Conservation (phyloP, 2,113 vertebrate genomes). For the Pelodiscus sinensis region DNA sequence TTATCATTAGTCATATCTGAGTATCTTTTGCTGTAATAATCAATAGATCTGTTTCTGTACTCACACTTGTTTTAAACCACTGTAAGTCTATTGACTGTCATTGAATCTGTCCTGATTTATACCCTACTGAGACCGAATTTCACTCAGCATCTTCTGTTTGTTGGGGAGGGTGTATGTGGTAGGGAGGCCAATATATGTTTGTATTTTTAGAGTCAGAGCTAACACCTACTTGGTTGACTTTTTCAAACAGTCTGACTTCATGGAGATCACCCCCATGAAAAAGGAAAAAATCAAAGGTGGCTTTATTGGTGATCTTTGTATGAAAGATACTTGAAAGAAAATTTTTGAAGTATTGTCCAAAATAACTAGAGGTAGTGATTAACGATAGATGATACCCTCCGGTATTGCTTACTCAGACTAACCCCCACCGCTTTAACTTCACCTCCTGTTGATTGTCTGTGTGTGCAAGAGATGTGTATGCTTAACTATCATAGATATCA, state of each 20-base stretch:
- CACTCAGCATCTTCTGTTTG: background rate
- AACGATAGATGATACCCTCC: background rate
- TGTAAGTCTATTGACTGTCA: background rate
- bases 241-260: background rate
- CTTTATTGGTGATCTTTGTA: background rate
- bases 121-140: background rate
- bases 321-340: background rate
- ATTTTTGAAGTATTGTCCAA: background rate
- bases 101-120: background rate
- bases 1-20: background rate
- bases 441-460: background rate
- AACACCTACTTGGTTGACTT: background rate
- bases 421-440: background rate
- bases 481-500: background rate
- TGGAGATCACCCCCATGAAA: background rate
- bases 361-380: background rate
- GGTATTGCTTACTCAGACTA: background rate
- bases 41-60: background rate
- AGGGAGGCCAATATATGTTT: background rate
- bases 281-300: background rate
- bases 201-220: background rate
- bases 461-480: background rate
- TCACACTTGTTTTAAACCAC: background rate
- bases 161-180: background rate
- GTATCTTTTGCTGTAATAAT: background rate